Evolutionary conservation across 2,113 vertebrate genomes (phyloP).

Genomic region (Sylvietta virens): DNA sequence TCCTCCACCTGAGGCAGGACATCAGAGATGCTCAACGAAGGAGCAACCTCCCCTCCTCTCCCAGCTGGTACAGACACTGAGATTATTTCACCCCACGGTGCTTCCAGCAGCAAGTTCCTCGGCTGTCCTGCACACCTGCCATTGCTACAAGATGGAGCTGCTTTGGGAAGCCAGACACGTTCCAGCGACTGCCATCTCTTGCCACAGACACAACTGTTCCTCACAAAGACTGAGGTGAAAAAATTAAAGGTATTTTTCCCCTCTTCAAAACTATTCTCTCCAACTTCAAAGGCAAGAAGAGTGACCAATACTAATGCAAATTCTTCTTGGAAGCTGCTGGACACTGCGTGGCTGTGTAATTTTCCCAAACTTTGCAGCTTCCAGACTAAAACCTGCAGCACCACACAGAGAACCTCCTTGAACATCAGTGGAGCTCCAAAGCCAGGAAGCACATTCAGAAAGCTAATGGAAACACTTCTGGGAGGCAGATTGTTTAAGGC

Average conservation of each 20-base stretch:
- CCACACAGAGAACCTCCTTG: background rate
- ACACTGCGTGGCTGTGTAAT: background rate
- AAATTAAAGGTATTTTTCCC: background rate
- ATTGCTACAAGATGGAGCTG: background rate
- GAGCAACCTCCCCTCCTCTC: background rate
- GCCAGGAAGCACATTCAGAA: background rate
- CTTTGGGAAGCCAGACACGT: background rate
- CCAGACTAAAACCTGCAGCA: background rate
- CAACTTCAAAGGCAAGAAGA: background rate
- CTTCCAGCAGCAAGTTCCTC: background rate
- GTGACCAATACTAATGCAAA: background rate
- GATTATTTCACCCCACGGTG: background rate
- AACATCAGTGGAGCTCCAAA: accelerated
- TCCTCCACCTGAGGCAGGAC: background rate
- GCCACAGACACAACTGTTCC: background rate
- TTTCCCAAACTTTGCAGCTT: background rate
- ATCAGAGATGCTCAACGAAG: too few relatives aligned
- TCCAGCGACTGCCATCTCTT: background rate
- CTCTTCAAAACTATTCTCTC: background rate
- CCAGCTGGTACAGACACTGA: background rate
- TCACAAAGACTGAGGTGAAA: background rate
- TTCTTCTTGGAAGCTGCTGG: background rate
- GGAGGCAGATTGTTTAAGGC: background rate
- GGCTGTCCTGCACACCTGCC: background rate
- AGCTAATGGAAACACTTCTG: background rate